phyloP scores from a whole-genome alignment of 2,888 invertebrate genomes.

The Diaperis boleti region DNA sequence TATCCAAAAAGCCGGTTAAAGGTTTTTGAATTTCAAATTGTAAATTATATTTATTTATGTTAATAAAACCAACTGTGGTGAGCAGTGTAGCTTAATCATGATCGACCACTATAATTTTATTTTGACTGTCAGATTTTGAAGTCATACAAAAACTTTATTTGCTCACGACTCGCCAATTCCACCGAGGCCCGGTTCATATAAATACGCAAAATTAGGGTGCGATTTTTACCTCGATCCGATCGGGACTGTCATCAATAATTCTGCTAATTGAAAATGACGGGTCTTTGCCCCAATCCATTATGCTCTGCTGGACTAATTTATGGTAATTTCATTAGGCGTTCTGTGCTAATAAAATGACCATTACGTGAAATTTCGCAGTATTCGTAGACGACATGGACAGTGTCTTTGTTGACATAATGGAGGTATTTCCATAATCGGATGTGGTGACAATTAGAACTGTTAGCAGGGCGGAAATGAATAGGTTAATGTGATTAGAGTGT shows the following conservation, averaged over 20 bases:
- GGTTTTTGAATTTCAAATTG: no score
- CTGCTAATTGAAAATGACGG: constrained; percentile 5
- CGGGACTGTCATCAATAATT: constrained; percentile 9
- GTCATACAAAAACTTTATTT: no score
- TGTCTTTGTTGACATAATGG: constrained; percentile 11
- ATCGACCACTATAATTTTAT: no score
- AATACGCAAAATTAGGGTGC: not conserved
- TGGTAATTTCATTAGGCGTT: constrained; percentile 22
- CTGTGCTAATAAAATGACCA: constrained; percentile 1
- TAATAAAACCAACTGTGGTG: no score
- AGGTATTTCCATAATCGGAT: constrained; percentile 1
- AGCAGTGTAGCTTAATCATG: no score
- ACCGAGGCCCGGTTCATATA: not conserved
- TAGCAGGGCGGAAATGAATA: not conserved
- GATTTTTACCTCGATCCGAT: constrained; percentile 11
- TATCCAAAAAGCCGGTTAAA: no score
- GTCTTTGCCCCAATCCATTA: constrained; percentile 8
- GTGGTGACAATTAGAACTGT: not conserved
- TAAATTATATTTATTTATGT: no score
- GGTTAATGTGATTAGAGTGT: constrained; percentile 6
- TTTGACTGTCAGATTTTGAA: no score
- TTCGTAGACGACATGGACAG: not conserved
- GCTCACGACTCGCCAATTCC: constrained; percentile 10
- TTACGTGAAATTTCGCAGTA: constrained; percentile 11
- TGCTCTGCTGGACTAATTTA: constrained; percentile 8